These are phyloP conservation scores for Tipula lateralis DNA, from an alignment of 2,888 invertebrate species.

Conservation along the genomic window DNA sequence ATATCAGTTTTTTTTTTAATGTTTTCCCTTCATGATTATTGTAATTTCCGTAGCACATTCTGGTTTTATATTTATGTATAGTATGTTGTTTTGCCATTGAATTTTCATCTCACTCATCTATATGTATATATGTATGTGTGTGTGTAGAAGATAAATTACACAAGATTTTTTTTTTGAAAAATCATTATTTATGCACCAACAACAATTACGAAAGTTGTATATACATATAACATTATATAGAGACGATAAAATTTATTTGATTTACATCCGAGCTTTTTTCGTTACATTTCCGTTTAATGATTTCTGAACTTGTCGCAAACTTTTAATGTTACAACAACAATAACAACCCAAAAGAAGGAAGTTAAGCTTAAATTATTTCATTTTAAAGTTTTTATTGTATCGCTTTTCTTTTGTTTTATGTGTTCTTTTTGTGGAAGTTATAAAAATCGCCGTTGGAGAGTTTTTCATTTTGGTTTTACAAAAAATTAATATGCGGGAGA, in stretches of 20 bases:
- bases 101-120: constrained; percentile 2
- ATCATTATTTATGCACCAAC: constrained; percentile 24
- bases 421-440: background rate
- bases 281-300: constrained; percentile 24
- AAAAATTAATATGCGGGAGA: constrained; percentile 20
- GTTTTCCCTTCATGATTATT: constrained; percentile 24
- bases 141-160: constrained; percentile 5
- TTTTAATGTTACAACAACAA: background rate
- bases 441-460: background rate
- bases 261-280: constrained; percentile 19
- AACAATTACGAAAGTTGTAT: background rate
- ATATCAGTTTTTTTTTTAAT: background rate
- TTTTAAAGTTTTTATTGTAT: background rate
- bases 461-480: background rate
- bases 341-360: background rate
- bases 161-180: background rate
- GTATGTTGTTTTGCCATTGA: background rate
- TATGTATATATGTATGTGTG: background rate
- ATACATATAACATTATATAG: background rate
- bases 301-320: constrained; percentile 19
- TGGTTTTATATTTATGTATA: background rate
- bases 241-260: constrained; percentile 9
- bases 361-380: background rate
- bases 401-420: background rate
- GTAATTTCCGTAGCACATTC: constrained; percentile 19